Conservation (phyloP, 2,888 invertebrate genomes). For the Parnassius glacialis region DNA sequence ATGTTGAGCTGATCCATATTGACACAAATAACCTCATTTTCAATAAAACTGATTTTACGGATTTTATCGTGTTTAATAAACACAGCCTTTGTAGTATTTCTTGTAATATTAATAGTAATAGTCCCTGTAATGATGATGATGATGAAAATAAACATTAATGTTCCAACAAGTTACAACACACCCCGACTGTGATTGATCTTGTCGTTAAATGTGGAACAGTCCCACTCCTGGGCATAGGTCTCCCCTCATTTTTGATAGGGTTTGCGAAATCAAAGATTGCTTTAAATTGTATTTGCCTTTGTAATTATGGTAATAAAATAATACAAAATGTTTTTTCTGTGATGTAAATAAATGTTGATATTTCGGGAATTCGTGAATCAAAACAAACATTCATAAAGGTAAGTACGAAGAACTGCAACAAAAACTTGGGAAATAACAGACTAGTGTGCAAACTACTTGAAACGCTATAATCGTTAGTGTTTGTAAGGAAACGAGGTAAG, state of each 20-base stretch:
- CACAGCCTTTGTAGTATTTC: too few relatives aligned
- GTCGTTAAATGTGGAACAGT: slow-evolving; percentile 25
- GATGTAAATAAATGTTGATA: background rate
- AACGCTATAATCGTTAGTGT: slow-evolving; percentile 52
- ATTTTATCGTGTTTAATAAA: too few relatives aligned
- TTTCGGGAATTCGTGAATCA: too few relatives aligned
- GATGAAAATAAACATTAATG: slow-evolving; percentile 53
- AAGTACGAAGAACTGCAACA: slow-evolving; percentile 14
- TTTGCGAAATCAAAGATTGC: slow-evolving; percentile 22
- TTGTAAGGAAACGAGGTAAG: slow-evolving; percentile 58
- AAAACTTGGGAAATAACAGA: slow-evolving; percentile 8
- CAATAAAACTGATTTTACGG: too few relatives aligned
- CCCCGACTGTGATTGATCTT: slow-evolving; percentile 35
- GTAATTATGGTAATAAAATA: slow-evolving; percentile 25
- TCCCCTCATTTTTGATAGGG: too few relatives aligned
- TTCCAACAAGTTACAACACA: slow-evolving; percentile 47
- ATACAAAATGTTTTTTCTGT: slow-evolving; percentile 16
- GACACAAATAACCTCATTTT: slow-evolving; percentile 65
- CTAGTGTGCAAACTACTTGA: slow-evolving; percentile 26
- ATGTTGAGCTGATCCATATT: slow-evolving; percentile 56
- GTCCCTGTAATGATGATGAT: too few relatives aligned
- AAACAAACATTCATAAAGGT: background rate
- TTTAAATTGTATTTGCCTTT: slow-evolving; percentile 26
- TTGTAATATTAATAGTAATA: too few relatives aligned
- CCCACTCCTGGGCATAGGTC: too few relatives aligned